Conservation (phyloP, 2,113 vertebrate genomes). For the Formicarius rufipectus region DNA sequence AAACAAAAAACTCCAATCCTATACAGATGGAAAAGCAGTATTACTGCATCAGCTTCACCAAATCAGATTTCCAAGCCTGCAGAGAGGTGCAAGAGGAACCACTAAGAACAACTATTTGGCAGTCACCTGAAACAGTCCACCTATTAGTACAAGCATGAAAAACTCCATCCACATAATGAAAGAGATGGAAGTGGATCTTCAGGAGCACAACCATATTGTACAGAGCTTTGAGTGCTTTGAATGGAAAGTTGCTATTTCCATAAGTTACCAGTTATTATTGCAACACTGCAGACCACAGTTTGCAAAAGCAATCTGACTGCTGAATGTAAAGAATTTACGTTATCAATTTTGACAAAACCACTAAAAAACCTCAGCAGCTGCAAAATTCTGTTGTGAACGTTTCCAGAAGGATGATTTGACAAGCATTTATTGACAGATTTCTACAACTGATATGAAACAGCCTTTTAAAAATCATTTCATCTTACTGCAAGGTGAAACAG, state of each 20-base stretch:
- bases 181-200: background rate
- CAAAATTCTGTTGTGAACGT: background rate
- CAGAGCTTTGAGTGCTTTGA: background rate
- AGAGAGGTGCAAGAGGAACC: background rate
- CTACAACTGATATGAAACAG: background rate
- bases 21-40: background rate
- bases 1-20: background rate
- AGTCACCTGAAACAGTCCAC: background rate
- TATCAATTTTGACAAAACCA: background rate
- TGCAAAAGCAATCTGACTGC: background rate
- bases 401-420: background rate
- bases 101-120: background rate
- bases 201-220: background rate
- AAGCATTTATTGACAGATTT: conserved; percentile 1
- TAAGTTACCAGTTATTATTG: background rate
- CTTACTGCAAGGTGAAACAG: background rate
- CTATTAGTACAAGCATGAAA: background rate
- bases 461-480: background rate
- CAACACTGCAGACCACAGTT: background rate
- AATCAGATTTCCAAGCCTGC: background rate
- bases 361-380: background rate
- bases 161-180: background rate
- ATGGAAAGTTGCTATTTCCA: background rate
- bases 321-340: background rate
- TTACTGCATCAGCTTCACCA: background rate